Evolutionary conservation across 2,113 vertebrate genomes (phyloP).

Genomic region (Chionomys nivalis): DNA sequence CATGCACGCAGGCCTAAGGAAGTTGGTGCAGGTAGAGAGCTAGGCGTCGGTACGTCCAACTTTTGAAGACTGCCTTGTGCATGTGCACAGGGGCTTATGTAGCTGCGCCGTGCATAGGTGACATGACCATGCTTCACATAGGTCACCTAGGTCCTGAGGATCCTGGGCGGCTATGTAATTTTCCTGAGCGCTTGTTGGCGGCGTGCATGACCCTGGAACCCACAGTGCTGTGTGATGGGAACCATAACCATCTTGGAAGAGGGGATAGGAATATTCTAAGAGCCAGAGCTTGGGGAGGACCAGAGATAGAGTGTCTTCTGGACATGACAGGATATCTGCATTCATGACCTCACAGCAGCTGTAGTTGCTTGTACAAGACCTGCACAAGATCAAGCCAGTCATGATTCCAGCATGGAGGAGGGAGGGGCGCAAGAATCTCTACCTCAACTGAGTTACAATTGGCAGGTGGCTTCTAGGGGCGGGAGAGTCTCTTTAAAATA

Average conservation of each 20-base stretch:
- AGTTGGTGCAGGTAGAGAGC: too few relatives aligned
- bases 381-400: not conserved
- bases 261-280: not conserved
- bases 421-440: not conserved
- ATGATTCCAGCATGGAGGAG: not conserved
- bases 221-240: too few relatives aligned
- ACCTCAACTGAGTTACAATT: not conserved
- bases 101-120: too few relatives aligned
- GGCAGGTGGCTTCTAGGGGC: not conserved
- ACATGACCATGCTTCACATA: too few relatives aligned
- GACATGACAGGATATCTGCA: not conserved
- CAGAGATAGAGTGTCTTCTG: not conserved
- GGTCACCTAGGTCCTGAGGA: too few relatives aligned
- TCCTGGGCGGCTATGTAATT: too few relatives aligned
- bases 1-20: too few relatives aligned
- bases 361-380: not conserved
- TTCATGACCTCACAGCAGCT: not conserved
- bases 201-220: too few relatives aligned
- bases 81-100: too few relatives aligned
- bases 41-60: fast-evolving
- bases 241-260: not conserved
- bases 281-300: not conserved
- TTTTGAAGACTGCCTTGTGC: too few relatives aligned
- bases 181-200: too few relatives aligned
- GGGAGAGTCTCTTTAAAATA: not conserved